Base-by-base conservation (phyloP, 2,113 vertebrate species). In the Xerus inauris region DNA sequence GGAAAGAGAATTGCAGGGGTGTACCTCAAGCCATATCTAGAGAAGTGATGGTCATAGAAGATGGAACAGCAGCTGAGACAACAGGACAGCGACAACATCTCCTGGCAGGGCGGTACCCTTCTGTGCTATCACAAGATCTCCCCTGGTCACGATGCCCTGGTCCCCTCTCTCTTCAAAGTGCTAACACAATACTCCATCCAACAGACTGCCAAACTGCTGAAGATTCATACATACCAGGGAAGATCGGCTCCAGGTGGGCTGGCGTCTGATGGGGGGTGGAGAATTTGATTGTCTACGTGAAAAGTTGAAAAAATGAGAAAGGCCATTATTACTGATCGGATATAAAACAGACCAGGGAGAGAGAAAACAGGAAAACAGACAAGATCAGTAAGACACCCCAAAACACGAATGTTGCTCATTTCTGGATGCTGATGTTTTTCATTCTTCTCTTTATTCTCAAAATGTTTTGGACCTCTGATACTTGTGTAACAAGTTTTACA, bases 221-320 rank as follows among this genome's bases (percentile, higher is more conserved):
- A 49, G 45, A 49, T 47, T 20, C 19, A 64, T 97, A 98, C 97
- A 0, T 99, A 99, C 99, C 99, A 99, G 98, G 80, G 99, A 99
- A 32, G 99, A 99, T 54, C 99, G 99, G 97, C 99, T 99, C 99
- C 99, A 99, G 51, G 99, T 99, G 89, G 99, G 99, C 35, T 99
- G 99, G 84, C 99, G 99, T 96, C 99, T 98, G 91, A 99, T 99
- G 16, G 99, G 99, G 14, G 99, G 99, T 93, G 99, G 99, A 97
- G 99, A 99, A 97, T 98, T 99, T 93, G 99, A 99, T 35, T 99
- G 99, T 97, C 99, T 99, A 85, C 11, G 77, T 81, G 88, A 91
- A 91, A 98, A 98, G 95, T 95, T 42, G 65, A 87, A 65, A 42
- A 95, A 45, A 92, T 17, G 76, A 96, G 73, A 49, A 6, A 22